These are phyloP conservation scores for Chondrosia reniformis DNA, from an alignment of 37 sponge, comb jelly and placozoan species.

Conservation along the genomic window DNA sequence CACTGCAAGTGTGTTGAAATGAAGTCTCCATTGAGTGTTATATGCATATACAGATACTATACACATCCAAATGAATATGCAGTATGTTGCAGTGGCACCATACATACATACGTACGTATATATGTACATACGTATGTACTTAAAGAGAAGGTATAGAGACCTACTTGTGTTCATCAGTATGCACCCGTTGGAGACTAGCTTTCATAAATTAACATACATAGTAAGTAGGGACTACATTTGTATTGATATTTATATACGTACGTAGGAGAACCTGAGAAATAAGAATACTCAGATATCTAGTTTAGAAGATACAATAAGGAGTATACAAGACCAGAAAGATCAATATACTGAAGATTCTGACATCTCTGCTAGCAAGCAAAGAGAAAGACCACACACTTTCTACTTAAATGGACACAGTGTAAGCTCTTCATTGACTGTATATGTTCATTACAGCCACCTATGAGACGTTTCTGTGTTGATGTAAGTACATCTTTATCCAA, in stretches of 20 bases:
- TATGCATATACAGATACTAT: background rate
- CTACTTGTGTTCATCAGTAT: too few species aligned
- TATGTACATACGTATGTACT: slow-evolving; percentile 1
- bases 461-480: too few species aligned
- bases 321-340: too few species aligned
- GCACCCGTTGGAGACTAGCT: too few species aligned
- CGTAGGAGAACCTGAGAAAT: background rate
- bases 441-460: too few species aligned
- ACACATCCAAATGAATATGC: too few species aligned
- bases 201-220: background rate
- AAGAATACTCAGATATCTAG: too few species aligned
- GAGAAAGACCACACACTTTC: background rate
- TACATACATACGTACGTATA: slow-evolving; percentile 4
- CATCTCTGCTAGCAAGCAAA: background rate
- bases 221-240: background rate
- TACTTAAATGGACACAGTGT: background rate
- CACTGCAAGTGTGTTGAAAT: background rate
- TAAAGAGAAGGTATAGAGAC: background rate
- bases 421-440: too few species aligned
- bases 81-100: background rate
- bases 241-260: slow-evolving; percentile 5
- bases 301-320: too few species aligned
- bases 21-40: background rate
- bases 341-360: background rate
- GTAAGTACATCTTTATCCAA: background rate